Base-by-base conservation (phyloP, 1,140 invertebrate species). In the Liolophura sinensis region DNA sequence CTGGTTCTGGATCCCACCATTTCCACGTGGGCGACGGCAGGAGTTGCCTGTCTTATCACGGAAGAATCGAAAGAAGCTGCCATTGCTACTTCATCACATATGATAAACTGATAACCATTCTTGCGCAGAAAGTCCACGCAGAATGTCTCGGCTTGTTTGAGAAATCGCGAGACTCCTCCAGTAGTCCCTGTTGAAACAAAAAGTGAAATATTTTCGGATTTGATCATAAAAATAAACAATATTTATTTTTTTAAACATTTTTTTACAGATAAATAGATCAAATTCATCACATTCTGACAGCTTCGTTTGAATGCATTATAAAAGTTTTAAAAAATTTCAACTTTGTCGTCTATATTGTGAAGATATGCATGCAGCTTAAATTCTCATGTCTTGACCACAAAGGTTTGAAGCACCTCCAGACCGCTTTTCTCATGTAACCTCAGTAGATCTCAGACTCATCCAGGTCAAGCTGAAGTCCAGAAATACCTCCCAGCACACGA, bases 401-500 rank as follows among this genome's bases (percentile, higher is more conserved):
- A 14, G 49, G 49, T 50, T 14, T 15, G n/a, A 15, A 14, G 14
- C 14, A 15, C n/a, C 49, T 15, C 14, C 49, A 50, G 14, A n/a
- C n/a, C n/a, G 49, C n/a, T 14, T 15, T 15, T 50, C 14, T n/a
- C 14, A 14, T n/a, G n/a, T 14, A 54, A 24, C 3, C 51, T n/a
- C 24, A 20, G 18, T 54, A 7, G 7, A 1, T 24, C 51, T 31
- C 18, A 58, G 9, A 79, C 56, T 62, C 70, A 81, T 77, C 70
- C 71, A 74, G 14, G 74, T 57, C 22, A 75, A 68, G 40, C 55
- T 60, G 59, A 67, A 61, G 7, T 73, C 62, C 18, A 73, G 57
- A 48, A 74, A 73, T 14, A 76, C 60, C 65, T 81, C 81, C 72
- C 73, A 80, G 0, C 73, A 65, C 16, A 78, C 62, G 16, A 81